phyloP scores from a whole-genome alignment of 2,797 vertebrate genomes.

The Decapterus maruadsi region DNA sequence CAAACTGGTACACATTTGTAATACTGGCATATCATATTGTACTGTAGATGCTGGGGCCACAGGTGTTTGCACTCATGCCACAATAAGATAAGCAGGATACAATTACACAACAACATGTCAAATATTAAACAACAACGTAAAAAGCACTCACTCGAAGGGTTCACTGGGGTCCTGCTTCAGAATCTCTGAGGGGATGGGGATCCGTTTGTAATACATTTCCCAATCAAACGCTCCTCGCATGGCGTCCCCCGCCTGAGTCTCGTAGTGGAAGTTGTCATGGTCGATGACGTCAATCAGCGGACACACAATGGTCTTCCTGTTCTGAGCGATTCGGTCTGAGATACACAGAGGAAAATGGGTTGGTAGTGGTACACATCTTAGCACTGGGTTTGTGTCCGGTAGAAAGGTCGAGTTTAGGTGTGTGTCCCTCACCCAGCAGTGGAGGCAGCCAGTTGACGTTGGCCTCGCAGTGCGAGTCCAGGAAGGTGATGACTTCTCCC shows the following conservation, averaged over 20 bases:
- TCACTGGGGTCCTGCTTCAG: slow-evolving; percentile 93
- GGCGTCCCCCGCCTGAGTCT: slow-evolving; percentile 95
- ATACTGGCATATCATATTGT: no score
- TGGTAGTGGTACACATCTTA: slow-evolving; percentile 51
- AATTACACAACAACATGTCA: not conserved
- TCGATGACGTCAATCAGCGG: slow-evolving; percentile 98
- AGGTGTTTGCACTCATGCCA: not conserved
- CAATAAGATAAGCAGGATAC: not conserved
- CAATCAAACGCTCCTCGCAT: slow-evolving; percentile 98
- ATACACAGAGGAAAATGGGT: slow-evolving; percentile 43
- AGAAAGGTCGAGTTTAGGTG: not conserved
- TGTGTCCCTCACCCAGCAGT: slow-evolving; percentile 87
- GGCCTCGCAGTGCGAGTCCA: slow-evolving; percentile 97
- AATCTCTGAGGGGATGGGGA: slow-evolving; percentile 92
- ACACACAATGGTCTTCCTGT: slow-evolving; percentile 95
- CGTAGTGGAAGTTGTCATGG: slow-evolving; percentile 95
- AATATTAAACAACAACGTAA: not conserved
- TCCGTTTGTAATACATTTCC: slow-evolving; percentile 99
- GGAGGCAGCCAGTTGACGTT: slow-evolving; percentile 98
- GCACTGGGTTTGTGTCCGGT: not conserved
- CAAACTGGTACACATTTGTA: no score
- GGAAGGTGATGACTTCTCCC: slow-evolving; percentile 96
- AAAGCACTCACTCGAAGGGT: slow-evolving; percentile 92
- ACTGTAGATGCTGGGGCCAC: not conserved
- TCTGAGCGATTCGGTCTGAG: slow-evolving; percentile 94